Base-by-base conservation (phyloP, 2,113 vertebrate genomes). In the Mustela lutreola region DNA sequence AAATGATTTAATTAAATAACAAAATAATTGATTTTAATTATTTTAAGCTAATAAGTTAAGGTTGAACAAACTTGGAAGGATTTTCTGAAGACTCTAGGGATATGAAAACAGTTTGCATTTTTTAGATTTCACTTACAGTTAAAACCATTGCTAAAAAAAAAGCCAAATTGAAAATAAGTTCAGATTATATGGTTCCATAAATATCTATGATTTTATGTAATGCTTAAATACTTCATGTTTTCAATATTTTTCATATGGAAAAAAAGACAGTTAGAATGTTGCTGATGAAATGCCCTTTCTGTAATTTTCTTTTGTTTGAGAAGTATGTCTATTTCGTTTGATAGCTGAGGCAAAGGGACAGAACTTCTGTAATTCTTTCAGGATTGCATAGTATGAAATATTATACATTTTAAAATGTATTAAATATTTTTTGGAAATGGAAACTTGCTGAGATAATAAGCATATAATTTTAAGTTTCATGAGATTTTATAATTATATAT, bases 71-170 rank as follows among this genome's bases (percentile, higher is more conserved):
- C 2, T 45, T 7, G 42, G 7, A 89, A 65, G 11, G 0, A 0
- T n/a, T 81, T 70, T 78, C 76, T 85, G 19, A 73, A 70, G 50
- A 80, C 1, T 62, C 73, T 67, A 73, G 33, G 48, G 45, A 50
- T 82, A 71, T 10, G 42, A 42, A 70, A 81, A 14, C 11, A 36
- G 1, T 81, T 89, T 96, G 9, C 3, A 36, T 58, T 28, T 63
- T 93, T 93, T 24, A 67, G 14, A 76, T 71, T 85, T 95, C 14
- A 94, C 62, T 70, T 91, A 83, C 5, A 86, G 48, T 90, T 95
- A 24, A 94, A 28, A 24, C 70, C 7, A 88, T 73, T 45, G 42
- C 10, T 60, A n/a, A 42, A 93, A 42, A 42, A 93, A 78, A 48
- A 53, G 16, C 50, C 76, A 45, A 62, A 62, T 85, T 33, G 78